Conservation (phyloP, 2,888 invertebrate species). For the Himalopsyche tibetana region DNA sequence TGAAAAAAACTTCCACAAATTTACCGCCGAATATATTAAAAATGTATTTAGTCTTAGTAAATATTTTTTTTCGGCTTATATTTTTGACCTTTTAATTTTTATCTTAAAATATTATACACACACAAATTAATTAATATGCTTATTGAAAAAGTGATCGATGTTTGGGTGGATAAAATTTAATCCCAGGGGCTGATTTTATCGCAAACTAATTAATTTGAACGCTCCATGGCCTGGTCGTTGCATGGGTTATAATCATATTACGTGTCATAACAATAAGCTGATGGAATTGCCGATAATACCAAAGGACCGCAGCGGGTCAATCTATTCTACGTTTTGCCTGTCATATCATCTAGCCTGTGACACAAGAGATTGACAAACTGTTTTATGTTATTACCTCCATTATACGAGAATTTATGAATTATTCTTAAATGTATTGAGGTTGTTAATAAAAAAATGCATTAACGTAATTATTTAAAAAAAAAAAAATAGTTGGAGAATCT, state of each 20-base stretch:
- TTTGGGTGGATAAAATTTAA: background rate
- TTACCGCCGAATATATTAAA: too few species aligned
- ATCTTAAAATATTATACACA: background rate
- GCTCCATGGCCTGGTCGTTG: constrained; percentile 44
- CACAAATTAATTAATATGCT: background rate
- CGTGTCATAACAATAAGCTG: constrained; percentile 60
- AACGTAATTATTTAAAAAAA: too few species aligned
- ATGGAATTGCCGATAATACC: constrained; percentile 49
- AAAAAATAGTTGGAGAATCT: too few species aligned
- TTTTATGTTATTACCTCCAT: background rate
- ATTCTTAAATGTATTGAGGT: too few species aligned
- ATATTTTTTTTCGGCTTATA: too few species aligned
- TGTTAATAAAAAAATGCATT: too few species aligned
- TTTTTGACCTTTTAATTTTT: background rate
- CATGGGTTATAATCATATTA: constrained; percentile 49
- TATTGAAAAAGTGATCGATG: background rate
- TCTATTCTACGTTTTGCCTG: constrained; percentile 11
- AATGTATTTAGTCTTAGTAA: too few species aligned
- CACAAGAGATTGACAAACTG: background rate
- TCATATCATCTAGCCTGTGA: background rate
- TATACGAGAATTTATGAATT: too few species aligned
- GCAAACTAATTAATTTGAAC: constrained; percentile 59
- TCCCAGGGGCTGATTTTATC: constrained; percentile 37
- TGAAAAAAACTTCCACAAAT: too few species aligned
- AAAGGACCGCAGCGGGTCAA: constrained; percentile 23